Evolutionary conservation across 2,113 vertebrate genomes (phyloP), one percentile per base, ranked within the genome.

Genomic region (Poeciliopsis retropinna): DNA sequence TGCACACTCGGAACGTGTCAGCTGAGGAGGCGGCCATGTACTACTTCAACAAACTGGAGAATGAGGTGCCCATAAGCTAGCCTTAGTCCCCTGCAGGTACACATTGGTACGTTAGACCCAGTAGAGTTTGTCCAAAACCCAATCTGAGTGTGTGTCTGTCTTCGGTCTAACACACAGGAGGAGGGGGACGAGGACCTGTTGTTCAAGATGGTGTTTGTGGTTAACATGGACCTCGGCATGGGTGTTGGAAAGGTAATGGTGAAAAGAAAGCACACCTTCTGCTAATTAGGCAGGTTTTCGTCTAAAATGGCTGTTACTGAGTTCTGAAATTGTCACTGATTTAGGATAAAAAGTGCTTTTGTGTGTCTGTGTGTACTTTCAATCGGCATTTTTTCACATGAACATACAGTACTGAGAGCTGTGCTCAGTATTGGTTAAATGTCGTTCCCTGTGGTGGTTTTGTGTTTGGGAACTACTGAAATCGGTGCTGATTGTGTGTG

Each of bases 171-270:
- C 60, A 74, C 70, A 31, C 75, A 94, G 95, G 94, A 94, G 72
- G 81, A 90, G 75, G 93, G 85, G 3, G 93, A 95, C 3, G 93
- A 94, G 19, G 93, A 95, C 61, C 74, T 91, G 30, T 90, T 88
- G 86, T 94, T 93, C 83, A 96, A 96, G 87, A 96, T 96, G 95
- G 95, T 96, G 83, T 95, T 96, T 86, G 95, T 96, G 68, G 94
- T 96, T 64, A 96, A 96, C 83, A 95, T 94, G 94, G 95, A 96
- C 73, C 93, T 96, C 25, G 92, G 92, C 57, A 95, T 96, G 95
- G 95, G 95, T 3, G 89, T 93, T 25, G 95, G 95, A 76, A 96
- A 96, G 94, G 95, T 95, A 72, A 57, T 57, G 22, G 22, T n/a
- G 22, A 57, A 57, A n/a, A 47, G 17, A 47, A 47, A 17, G 44